phyloP scores from a whole-genome alignment of 2,797 vertebrate genomes.

The Alcedo atthis region DNA sequence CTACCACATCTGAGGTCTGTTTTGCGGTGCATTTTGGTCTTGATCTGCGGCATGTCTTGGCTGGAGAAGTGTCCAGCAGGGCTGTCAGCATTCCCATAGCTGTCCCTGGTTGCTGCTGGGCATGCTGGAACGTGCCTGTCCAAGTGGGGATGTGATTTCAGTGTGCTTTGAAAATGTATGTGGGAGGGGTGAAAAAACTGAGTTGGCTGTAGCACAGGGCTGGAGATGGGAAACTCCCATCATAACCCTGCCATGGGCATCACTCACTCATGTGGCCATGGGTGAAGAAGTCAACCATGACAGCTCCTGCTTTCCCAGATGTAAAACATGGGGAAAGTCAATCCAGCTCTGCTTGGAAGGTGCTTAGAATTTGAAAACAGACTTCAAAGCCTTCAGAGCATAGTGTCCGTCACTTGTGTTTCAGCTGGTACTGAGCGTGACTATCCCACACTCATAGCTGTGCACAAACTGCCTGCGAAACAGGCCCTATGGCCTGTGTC shows the following conservation, averaged over 20 bases:
- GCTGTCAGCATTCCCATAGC: background rate
- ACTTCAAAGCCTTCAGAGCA: background rate
- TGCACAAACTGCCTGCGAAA: background rate
- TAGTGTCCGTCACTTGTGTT: background rate
- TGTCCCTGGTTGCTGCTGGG: background rate
- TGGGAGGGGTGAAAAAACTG: rapidly evolving
- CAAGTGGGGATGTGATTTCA: rapidly evolving
- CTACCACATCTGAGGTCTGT: background rate
- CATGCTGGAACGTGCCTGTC: background rate
- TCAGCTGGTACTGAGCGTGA: background rate
- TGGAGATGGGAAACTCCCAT: background rate
- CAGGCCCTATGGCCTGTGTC: rapidly evolving
- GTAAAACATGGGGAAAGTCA: background rate
- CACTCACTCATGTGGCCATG: background rate
- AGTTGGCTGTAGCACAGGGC: background rate
- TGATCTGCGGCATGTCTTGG: background rate
- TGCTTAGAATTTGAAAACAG: background rate
- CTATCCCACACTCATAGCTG: background rate
- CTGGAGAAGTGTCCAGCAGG: background rate
- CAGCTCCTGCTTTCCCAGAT: background rate
- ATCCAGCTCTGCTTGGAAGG: background rate
- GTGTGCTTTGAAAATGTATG: background rate
- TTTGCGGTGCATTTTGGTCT: background rate
- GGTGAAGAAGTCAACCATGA: background rate
- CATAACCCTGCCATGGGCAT: background rate